These are phyloP conservation scores for Chaunax sp. DNA, from an alignment of 2,797 vertebrate genomes.

Conservation along the genomic window DNA sequence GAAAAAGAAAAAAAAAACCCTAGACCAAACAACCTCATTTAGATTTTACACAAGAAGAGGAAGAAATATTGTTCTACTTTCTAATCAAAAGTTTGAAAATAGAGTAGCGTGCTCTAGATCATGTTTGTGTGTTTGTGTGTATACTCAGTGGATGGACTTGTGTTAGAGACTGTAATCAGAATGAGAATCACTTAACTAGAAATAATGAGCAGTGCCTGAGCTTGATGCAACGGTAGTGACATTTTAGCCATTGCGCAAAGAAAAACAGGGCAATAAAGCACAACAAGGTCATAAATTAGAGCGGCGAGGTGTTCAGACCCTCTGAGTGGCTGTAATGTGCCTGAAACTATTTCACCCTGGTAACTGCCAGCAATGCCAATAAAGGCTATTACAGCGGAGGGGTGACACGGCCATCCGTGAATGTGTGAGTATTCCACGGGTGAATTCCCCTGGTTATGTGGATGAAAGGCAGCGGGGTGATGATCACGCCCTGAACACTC, in stretches of 20 bases:
- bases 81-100: slow-evolving; percentile 1
- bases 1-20: not conserved
- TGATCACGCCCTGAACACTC: slow-evolving; percentile 14
- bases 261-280: slow-evolving; percentile 15
- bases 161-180: slow-evolving; percentile 37
- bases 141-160: slow-evolving; percentile 33
- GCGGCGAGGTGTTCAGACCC: slow-evolving; percentile 27
- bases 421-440: slow-evolving; percentile 39
- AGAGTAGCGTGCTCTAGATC: not conserved
- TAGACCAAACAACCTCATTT: slow-evolving; percentile 8
- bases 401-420: slow-evolving; percentile 27
- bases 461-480: slow-evolving; percentile 11
- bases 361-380: slow-evolving; percentile 57
- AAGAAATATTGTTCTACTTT: slow-evolving; percentile 14
- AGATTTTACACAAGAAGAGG: not conserved
- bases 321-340: slow-evolving; percentile 27
- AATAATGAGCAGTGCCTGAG: slow-evolving; percentile 39
- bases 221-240: slow-evolving; percentile 18
- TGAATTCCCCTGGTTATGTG: slow-evolving; percentile 27
- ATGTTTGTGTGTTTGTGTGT: no score
- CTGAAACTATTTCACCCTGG: slow-evolving; percentile 47
- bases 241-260: slow-evolving; percentile 18
- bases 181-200: slow-evolving; percentile 16
- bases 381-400: slow-evolving; percentile 47
- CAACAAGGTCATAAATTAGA: slow-evolving; percentile 57